Base-by-base conservation (phyloP, 2,888 invertebrate genomes). In the Cactoblastis cactorum region DNA sequence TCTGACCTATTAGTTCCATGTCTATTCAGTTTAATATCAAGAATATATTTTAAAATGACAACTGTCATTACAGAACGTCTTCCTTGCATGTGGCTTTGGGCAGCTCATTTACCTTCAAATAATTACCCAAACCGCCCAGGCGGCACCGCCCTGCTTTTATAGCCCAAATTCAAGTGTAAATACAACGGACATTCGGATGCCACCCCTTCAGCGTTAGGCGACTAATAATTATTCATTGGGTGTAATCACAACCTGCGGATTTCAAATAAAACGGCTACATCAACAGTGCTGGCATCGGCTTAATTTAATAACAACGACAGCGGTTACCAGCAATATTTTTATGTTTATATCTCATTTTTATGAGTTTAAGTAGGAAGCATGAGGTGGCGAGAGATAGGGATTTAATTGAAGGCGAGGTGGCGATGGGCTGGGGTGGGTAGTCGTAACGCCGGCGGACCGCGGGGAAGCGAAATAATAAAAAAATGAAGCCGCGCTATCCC, bases 331-430 rank as follows among this genome's bases (percentile, higher is more conserved):
- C 77, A 78, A 81, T 81, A 83, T 80, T 83, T 80, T 77, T 80
- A 77, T 82, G 79, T 85, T 80, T 81, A 83, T 85, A 83, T 85
- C 78, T 80, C 81, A 77, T 79, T 84, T 81, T 81, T 83, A 83
- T 77, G 80, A 80, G 78, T 82, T 82, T 76, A 82, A 83, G 82
- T 80, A 80, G 79, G 80, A 80, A 85, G 74, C 76, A 77, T 76
- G 80, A 83, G 80, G 81, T 80, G 83, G 79, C 69, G 74, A 71
- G 71, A 83, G 81, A 88, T 87, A 83, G 85, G 76, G 81, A 82
- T 86, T 88, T 88, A 88, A 88, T 88, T 87, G 88, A 86, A 85
- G 79, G 75, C 77, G 74, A 77, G 76, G 79, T 69, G 79, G 76
- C 65, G 57, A 61, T 61, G 63, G 63, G 66, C 14, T 66, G 72